A percentile compares a stretch with the other conserved stretches of the same genome.
phyloP scores from a whole-genome alignment of 2,888 invertebrate species.

The Steromphala cineraria region DNA sequence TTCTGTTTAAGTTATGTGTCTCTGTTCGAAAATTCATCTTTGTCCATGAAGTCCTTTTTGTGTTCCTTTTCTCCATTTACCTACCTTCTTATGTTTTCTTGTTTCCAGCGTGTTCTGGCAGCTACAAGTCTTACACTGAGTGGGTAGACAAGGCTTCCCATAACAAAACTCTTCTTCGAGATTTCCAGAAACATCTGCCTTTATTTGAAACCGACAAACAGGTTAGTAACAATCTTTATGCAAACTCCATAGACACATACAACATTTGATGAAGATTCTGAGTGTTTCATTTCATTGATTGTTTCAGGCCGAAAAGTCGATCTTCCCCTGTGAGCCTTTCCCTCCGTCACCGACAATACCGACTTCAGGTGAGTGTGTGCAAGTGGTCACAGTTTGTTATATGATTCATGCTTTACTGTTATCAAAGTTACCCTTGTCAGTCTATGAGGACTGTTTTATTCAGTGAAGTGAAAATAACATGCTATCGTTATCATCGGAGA shows the following conservation, averaged over 20 bases:
- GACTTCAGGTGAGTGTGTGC: neutral
- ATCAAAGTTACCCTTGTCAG: too few species aligned
- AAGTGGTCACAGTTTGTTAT: neutral
- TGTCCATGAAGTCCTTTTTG: too few species aligned
- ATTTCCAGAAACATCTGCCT: neutral
- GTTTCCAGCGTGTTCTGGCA: neutral
- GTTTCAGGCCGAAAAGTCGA: neutral
- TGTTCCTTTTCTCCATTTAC: too few species aligned
- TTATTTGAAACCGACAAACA: neutral
- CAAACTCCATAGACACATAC: neutral
- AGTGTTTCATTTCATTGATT: neutral
- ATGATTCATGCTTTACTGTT: too few species aligned
- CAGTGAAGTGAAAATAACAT: too few species aligned
- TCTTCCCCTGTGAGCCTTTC: constrained; percentile 6
- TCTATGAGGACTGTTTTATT: too few species aligned
- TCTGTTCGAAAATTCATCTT: too few species aligned
- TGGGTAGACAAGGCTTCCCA: neutral
- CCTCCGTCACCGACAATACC: neutral
- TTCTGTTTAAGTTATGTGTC: too few species aligned
- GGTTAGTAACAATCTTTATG: neutral
- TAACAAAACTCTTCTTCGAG: neutral
- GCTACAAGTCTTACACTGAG: neutral
- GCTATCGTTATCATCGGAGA: too few species aligned
- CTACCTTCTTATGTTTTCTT: too few species aligned
- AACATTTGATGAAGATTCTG: neutral